Conservation (phyloP, 2,797 vertebrate genomes). For the Eulemur albifrons region DNA sequence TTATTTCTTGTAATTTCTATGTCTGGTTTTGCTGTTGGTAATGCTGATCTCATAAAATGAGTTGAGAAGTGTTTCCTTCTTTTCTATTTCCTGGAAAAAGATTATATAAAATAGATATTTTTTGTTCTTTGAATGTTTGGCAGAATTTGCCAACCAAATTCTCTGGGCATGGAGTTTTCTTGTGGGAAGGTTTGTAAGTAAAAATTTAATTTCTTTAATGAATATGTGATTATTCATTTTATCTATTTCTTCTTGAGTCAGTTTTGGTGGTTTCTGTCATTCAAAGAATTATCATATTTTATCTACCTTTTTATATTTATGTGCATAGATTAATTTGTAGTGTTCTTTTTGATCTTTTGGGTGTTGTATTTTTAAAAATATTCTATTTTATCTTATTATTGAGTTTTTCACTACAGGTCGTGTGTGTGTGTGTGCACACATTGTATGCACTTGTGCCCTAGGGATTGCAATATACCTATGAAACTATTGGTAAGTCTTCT, state of each 20-base stretch:
- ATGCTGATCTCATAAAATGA: neutral
- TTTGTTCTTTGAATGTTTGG: neutral
- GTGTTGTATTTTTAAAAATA: neutral
- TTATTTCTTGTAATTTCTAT: neutral
- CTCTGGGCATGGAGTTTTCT: neutral
- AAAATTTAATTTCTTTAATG: neutral
- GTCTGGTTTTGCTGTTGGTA: neutral
- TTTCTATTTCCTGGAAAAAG: neutral
- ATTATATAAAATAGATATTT: neutral
- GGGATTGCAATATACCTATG: neutral
- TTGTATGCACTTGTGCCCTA: neutral
- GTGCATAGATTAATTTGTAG: neutral
- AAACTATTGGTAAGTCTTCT: neutral
- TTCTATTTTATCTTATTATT: neutral
- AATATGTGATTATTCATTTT: neutral
- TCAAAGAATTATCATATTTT: neutral
- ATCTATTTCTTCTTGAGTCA: neutral
- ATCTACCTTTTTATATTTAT: neutral
- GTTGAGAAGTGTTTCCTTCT: neutral
- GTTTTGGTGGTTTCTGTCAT: neutral
- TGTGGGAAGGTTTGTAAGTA: neutral
- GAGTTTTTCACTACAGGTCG: neutral
- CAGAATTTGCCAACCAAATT: neutral
- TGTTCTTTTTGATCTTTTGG: neutral
- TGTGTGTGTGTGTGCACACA: neutral